Conservation (phyloP, 2,113 vertebrate species). For the Halichoeres trimaculatus region DNA sequence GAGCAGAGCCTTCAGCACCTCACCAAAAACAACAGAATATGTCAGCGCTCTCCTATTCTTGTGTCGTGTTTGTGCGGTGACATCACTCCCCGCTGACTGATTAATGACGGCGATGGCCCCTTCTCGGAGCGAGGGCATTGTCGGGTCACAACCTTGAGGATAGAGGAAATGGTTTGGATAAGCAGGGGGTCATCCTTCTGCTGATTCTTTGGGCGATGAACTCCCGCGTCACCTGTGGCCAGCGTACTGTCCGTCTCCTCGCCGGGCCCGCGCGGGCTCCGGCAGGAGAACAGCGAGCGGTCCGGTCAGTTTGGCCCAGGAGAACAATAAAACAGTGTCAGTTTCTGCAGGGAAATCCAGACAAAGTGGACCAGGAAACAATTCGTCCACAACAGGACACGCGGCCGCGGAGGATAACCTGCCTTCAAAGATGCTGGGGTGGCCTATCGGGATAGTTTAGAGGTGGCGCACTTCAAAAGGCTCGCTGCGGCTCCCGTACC, state of each 20-base stretch:
- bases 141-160: constrained; percentile 75
- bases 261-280: constrained; percentile 7
- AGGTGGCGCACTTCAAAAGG: constrained; percentile 96
- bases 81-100: constrained; percentile 74
- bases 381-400: constrained; percentile 93
- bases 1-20: constrained; percentile 28
- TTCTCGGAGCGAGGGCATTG: constrained; percentile 72
- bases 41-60: constrained; percentile 50
- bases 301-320: constrained; percentile 53
- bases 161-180: constrained; percentile 73
- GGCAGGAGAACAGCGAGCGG: constrained; percentile 38
- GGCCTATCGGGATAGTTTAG: constrained; percentile 91
- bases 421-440: constrained; percentile 96
- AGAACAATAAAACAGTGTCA: constrained; percentile 86
- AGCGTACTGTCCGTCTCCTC: constrained; percentile 28
- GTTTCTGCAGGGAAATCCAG: constrained; percentile 90
- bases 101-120: constrained; percentile 66
- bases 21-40: constrained; percentile 68
- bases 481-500: constrained; percentile 79
- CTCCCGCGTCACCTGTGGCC: constrained; percentile 70
- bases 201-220: constrained; percentile 59
- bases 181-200: constrained; percentile 77
- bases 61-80: constrained; percentile 72
- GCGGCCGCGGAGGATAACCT: constrained; percentile 91
- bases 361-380: constrained; percentile 94